These are phyloP conservation scores for Rhagoletis pomonella DNA, from an alignment of 1,140 invertebrate genomes.

Conservation along the genomic window DNA sequence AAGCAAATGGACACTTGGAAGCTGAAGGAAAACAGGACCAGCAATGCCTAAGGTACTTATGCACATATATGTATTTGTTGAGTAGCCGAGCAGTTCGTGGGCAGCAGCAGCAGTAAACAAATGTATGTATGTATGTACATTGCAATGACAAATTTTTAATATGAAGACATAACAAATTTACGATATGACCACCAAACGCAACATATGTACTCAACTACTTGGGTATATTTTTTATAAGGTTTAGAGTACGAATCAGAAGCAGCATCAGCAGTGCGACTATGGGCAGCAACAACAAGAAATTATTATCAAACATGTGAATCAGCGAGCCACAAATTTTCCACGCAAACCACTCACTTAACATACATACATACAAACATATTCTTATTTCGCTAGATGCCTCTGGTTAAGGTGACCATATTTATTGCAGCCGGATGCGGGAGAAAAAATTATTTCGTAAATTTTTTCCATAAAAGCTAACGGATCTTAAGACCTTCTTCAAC, in stretches of 20 bases:
- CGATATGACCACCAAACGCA: conserved; percentile 12
- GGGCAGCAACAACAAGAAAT: conserved; percentile 2
- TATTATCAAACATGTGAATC: conserved; percentile 44
- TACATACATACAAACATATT: background rate
- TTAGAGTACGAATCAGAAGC: background rate
- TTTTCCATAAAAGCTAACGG: no score
- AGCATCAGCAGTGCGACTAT: background rate
- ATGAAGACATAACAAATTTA: conserved; percentile 56
- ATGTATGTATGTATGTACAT: background rate
- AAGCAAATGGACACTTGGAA: background rate
- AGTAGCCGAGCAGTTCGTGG: background rate
- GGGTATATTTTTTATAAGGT: background rate
- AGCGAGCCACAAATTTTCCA: conserved; percentile 8
- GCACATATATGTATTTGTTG: background rate
- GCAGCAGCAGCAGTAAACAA: background rate
- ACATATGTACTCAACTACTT: background rate
- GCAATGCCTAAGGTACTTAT: background rate
- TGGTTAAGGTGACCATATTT: no score
- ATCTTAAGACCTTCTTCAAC: no score
- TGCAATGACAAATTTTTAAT: conserved; percentile 56
- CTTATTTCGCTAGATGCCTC: no score
- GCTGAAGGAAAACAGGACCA: background rate
- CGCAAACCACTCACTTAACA: background rate
- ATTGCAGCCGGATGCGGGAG: no score
- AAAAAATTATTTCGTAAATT: no score